Evolutionary conservation across 2,888 invertebrate species (phyloP).

Genomic region (Synanthedon vespiformis): DNA sequence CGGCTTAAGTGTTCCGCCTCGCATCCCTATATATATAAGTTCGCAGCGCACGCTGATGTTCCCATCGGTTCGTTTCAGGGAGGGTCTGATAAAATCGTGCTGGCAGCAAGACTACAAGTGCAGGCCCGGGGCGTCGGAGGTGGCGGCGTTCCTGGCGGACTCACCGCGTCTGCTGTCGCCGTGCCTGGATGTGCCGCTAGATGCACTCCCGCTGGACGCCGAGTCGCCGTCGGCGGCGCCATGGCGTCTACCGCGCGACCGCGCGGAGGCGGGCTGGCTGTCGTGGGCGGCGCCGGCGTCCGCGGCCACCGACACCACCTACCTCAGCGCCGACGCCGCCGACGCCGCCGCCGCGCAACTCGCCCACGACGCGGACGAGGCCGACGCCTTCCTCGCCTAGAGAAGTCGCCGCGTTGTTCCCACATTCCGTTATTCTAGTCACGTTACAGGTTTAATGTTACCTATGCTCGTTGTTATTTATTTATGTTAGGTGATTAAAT

Average conservation of each 20-base stretch:
- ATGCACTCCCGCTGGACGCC: conserved; percentile 78
- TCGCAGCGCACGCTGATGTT: not conserved
- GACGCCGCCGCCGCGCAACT: conserved; percentile 11
- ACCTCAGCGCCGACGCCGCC: conserved; percentile 40
- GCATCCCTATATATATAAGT: not conserved
- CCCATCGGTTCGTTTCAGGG: conserved; percentile 60
- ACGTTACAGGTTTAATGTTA: conserved; percentile 6
- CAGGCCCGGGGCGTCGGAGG: conserved; percentile 82
- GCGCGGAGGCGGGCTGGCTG: conserved; percentile 40
- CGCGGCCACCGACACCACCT: conserved; percentile 39
- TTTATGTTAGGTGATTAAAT: too few relatives aligned
- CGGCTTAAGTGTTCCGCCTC: conserved; percentile 61
- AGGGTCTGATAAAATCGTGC: conserved; percentile 81
- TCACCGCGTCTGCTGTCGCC: conserved; percentile 82
- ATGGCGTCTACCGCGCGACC: conserved; percentile 26
- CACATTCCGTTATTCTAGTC: conserved; percentile 19
- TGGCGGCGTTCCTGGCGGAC: conserved; percentile 84
- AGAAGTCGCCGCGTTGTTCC: conserved; percentile 11
- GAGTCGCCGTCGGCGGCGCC: conserved; percentile 19
- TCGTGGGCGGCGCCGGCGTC: conserved; percentile 44
- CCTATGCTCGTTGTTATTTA: too few relatives aligned
- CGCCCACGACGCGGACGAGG: conserved; percentile 25
- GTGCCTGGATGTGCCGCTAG: conserved; percentile 80
- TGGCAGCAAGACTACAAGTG: conserved; percentile 79
- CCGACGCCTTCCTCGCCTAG: conserved; percentile 26